Evolutionary conservation across 1,140 invertebrate species (phyloP), one percentile per base, ranked within the genome.

Genomic region (Probaryconus sp.): DNA sequence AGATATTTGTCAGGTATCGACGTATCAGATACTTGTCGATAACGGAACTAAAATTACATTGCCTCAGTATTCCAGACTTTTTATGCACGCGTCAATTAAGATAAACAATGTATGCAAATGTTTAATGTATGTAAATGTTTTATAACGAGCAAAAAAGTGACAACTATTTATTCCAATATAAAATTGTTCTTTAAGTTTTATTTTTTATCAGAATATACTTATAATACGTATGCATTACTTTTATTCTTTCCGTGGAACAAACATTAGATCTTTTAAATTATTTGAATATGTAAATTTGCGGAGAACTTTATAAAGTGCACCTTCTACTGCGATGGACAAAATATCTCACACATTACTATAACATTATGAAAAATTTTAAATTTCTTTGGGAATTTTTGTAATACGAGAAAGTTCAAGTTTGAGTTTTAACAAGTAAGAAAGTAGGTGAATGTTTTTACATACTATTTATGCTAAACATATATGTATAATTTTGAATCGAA

Each of bases 1-100:
- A 48, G 53, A 58, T 50, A 68, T 48, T 58, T 58, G 45, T 58
- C 35, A 37, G n/a, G 42, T 35, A 68, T 68, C 16, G 53, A 35
- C 13, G 37, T 40, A 56, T 56, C 31, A 67, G 30, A 67, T 67
- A 17, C 33, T 51, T 11, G 10, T 35, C 18, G 33, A 51, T 51
- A 38, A 24, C 10, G 26, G 13, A 42, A 33, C 11, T 17, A 13
- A 42, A 33, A 43, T 51, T 51, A 4, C 37, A 33, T 47, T 63
- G 47, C 33, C 33, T 43, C 11, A 10, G 6, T 17, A 9, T 43
- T 40, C 42, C 24, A 37, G 28, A 35, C 53, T 58, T 45, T 33
- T 26, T 35, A n/a, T n/a, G 2, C 16, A 11, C 30, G 14, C 3
- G 38, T 38, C n/a, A 18, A 35, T 47, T 55, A 55, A 33, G 21